phyloP scores from a whole-genome alignment of 2,888 invertebrate species.

The Ptychoptera contaminata region DNA sequence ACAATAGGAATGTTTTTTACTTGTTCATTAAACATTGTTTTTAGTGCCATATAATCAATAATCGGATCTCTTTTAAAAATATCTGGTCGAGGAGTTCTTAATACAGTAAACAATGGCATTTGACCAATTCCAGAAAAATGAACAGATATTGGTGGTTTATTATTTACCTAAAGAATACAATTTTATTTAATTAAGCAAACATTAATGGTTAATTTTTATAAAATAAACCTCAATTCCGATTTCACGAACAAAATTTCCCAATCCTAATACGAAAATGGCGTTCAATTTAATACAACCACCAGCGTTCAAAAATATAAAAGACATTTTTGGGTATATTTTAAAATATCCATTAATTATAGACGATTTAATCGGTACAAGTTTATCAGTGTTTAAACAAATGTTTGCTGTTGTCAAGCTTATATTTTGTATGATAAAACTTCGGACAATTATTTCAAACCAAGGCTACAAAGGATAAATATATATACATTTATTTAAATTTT shows the following conservation, averaged over 20 bases:
- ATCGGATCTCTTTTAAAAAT: background rate
- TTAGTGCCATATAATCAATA: slow-evolving; percentile 4
- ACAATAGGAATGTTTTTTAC: background rate
- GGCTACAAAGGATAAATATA: slow-evolving; percentile 15
- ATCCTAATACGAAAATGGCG: slow-evolving; percentile 18
- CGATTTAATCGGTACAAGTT: too few relatives aligned
- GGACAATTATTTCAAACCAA: slow-evolving; percentile 20
- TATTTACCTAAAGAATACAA: background rate
- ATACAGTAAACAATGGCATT: slow-evolving; percentile 19
- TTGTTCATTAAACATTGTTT: slow-evolving; percentile 5
- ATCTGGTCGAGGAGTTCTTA: slow-evolving; percentile 4
- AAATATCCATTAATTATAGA: too few relatives aligned
- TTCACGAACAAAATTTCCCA: slow-evolving; percentile 17
- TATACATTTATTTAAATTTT: background rate
- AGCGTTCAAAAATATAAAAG: slow-evolving; percentile 14
- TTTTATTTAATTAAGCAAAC: too few relatives aligned
- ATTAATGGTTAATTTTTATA: too few relatives aligned
- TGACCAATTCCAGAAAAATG: slow-evolving; percentile 19
- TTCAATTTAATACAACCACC: slow-evolving; percentile 11
- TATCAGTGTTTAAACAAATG: too few relatives aligned
- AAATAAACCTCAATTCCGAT: slow-evolving; percentile 18
- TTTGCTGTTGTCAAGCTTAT: background rate
- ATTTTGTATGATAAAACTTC: slow-evolving; percentile 12
- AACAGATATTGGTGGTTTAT: slow-evolving; percentile 14
- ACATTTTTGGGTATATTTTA: background rate